A percentile compares a stretch with the other conserved stretches of the same genome.
These are phyloP conservation scores for Polyommatus icarus DNA, from an alignment of 2,888 invertebrate species.

Conservation along the genomic window DNA sequence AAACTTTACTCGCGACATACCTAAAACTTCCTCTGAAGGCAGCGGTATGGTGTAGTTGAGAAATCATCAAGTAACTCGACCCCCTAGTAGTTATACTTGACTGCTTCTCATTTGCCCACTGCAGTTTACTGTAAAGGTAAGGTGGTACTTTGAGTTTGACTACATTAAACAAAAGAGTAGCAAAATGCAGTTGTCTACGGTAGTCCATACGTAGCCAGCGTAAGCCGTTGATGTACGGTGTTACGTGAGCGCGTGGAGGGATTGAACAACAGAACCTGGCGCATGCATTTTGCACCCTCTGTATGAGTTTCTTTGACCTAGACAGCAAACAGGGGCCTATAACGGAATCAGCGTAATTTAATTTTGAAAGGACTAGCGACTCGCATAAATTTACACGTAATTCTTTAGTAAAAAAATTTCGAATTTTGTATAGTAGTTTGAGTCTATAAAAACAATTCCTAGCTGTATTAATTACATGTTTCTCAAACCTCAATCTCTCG, in stretches of 20 bases:
- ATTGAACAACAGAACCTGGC: slow-evolving; percentile 8
- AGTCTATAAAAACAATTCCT: slow-evolving; percentile 4
- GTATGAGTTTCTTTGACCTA: neutral
- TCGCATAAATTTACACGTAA: too few species aligned
- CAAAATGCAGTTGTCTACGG: too few species aligned
- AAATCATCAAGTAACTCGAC: neutral
- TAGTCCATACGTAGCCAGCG: neutral
- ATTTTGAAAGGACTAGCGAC: too few species aligned
- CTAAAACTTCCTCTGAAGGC: too few species aligned
- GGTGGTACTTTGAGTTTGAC: too few species aligned
- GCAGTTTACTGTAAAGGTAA: too few species aligned
- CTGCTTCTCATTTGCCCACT: too few species aligned
- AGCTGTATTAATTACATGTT: neutral
- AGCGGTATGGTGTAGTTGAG: neutral
- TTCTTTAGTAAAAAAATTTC: too few species aligned
- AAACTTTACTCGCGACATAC: too few species aligned
- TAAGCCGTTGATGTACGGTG: neutral
- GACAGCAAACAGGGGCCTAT: neutral
- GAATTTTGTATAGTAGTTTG: too few species aligned
- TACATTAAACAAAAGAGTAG: too few species aligned
- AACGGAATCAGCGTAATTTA: neutral
- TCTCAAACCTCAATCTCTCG: slow-evolving; percentile 12
- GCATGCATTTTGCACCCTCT: slow-evolving; percentile 3
- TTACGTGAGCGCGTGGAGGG: neutral
- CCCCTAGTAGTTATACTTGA: too few species aligned